These are phyloP conservation scores for Acanthoscelides obtectus DNA, from an alignment of 2,888 invertebrate species.

Conservation along the genomic window DNA sequence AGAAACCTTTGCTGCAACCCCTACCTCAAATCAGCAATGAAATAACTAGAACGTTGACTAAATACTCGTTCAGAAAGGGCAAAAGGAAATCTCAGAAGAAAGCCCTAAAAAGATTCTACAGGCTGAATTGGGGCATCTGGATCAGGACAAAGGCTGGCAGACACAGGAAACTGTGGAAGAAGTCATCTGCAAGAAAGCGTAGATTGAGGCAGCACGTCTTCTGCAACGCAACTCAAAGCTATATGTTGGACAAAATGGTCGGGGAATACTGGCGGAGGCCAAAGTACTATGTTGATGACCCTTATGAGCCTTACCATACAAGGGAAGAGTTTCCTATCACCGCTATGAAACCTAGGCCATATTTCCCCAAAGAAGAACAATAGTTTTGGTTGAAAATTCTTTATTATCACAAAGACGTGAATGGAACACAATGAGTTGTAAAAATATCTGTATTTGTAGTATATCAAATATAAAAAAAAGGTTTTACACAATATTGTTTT, in stretches of 20 bases:
- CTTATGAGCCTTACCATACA: slow-evolving; percentile 83
- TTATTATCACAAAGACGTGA: neutral
- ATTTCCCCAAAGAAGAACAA: slow-evolving; percentile 36
- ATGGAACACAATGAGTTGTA: neutral
- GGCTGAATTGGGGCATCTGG: slow-evolving; percentile 88
- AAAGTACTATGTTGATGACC: slow-evolving; percentile 84
- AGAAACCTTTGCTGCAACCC: neutral
- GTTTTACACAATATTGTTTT: slow-evolving; percentile 54
- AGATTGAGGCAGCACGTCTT: slow-evolving; percentile 76
- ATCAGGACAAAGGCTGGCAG: slow-evolving; percentile 78
- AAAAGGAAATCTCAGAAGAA: slow-evolving; percentile 71
- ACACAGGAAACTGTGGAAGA: slow-evolving; percentile 72
- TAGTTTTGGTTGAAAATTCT: slow-evolving; percentile 2
- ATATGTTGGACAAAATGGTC: slow-evolving; percentile 86
- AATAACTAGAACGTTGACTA: slow-evolving; percentile 59
- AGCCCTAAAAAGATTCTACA: slow-evolving; percentile 68
- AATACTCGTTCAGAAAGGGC: slow-evolving; percentile 68
- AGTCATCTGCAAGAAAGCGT: slow-evolving; percentile 54
- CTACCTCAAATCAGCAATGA: neutral
- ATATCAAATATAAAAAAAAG: neutral
- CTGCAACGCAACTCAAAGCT: slow-evolving; percentile 71
- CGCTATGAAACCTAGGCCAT: slow-evolving; percentile 55
- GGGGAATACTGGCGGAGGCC: slow-evolving; percentile 79
- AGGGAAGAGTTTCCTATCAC: slow-evolving; percentile 68
- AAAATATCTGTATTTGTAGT: neutral